phyloP scores from a whole-genome alignment of 2,888 invertebrate species.

The Pterostichus niger region DNA sequence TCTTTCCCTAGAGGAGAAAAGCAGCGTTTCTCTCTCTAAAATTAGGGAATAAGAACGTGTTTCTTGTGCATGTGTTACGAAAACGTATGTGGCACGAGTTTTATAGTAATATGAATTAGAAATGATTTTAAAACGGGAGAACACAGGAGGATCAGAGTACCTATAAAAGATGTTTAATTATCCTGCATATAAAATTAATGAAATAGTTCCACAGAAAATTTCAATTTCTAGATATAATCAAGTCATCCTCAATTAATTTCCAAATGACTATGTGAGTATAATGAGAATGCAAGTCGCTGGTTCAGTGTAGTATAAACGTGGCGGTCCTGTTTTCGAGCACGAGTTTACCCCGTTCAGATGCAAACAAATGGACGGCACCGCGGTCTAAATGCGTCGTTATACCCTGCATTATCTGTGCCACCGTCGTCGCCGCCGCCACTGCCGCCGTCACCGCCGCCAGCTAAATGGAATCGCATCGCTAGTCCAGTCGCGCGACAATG shows the following conservation, averaged over 20 bases:
- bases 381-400: constrained; percentile 15
- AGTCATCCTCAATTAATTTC: constrained; percentile 4
- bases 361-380: constrained; percentile 12
- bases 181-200: too few relatives aligned
- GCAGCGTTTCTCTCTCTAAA: too few relatives aligned
- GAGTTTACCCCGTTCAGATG: constrained; percentile 15
- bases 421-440: not conserved
- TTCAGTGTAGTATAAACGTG: not conserved
- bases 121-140: too few relatives aligned
- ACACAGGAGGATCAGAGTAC: too few relatives aligned
- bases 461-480: not conserved
- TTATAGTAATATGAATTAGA: too few relatives aligned
- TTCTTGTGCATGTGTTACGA: too few relatives aligned
- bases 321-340: constrained; percentile 10
- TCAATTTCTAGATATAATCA: constrained; percentile 1
- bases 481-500: not conserved
- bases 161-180: too few relatives aligned
- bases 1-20: too few relatives aligned
- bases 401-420: constrained; percentile 5
- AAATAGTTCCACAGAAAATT: not conserved
- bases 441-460: not conserved
- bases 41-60: too few relatives aligned
- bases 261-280: not conserved
- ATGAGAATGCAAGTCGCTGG: not conserved
- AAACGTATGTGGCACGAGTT: too few relatives aligned